phyloP scores from a whole-genome alignment of 2,888 invertebrate species.

The Pyrocoelia pectoralis region DNA sequence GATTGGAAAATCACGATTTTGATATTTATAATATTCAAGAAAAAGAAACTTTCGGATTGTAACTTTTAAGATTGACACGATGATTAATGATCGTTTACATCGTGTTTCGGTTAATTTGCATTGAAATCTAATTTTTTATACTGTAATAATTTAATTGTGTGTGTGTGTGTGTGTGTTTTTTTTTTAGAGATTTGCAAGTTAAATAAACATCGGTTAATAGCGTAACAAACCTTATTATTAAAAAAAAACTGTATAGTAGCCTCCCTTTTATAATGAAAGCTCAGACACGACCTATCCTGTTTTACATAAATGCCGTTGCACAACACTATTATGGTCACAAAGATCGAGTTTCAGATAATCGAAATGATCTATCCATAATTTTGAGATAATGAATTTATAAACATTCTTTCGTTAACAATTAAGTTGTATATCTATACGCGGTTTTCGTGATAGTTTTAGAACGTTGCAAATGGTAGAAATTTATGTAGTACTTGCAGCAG shows the following conservation, averaged over 20 bases:
- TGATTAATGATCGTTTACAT: neutral
- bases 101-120: slow-evolving; percentile 1
- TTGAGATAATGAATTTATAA: slow-evolving; percentile 41
- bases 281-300: slow-evolving; percentile 42
- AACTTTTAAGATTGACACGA: neutral
- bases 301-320: slow-evolving; percentile 39
- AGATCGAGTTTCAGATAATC: slow-evolving; percentile 37
- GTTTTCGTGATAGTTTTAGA: neutral
- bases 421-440: too few species aligned
- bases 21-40: neutral
- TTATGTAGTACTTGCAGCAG: slow-evolving; percentile 27
- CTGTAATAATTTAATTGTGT: neutral
- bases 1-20: neutral
- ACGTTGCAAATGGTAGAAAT: slow-evolving; percentile 28
- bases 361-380: slow-evolving; percentile 43
- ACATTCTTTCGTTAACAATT: slow-evolving; percentile 32
- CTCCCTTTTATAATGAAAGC: slow-evolving; percentile 38
- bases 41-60: neutral
- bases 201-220: slow-evolving; percentile 3
- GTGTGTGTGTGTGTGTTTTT: too few species aligned
- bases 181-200: neutral
- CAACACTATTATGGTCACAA: slow-evolving; percentile 42
- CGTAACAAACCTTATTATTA: slow-evolving; percentile 19
- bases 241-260: slow-evolving; percentile 18
- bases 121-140: neutral